phyloP scores from a whole-genome alignment of 2,113 vertebrate genomes.

The Seriola rivoliana region DNA sequence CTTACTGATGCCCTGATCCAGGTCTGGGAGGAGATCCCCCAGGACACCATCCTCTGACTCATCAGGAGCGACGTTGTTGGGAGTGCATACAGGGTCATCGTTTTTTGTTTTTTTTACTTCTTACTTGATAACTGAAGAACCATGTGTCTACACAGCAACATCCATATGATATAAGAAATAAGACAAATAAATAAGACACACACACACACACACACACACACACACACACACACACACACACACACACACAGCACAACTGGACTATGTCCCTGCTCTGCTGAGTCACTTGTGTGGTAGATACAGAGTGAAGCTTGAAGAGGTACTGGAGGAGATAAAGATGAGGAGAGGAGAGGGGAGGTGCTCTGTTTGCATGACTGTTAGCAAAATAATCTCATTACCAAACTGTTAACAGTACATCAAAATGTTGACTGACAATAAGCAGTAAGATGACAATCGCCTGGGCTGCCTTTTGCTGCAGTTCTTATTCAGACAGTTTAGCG shows the following conservation, averaged over 20 bases:
- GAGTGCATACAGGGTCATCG: no score
- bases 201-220: background rate
- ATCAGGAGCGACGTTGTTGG: no score
- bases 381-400: background rate
- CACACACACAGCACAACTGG: background rate
- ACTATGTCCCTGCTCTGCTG: slow-evolving; percentile 24
- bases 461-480: background rate
- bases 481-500: slow-evolving; percentile 10
- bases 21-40: no score
- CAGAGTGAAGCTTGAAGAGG: slow-evolving; percentile 14
- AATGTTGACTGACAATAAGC: background rate
- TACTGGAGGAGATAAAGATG: background rate
- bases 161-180: background rate
- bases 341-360: background rate
- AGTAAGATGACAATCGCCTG: background rate
- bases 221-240: background rate
- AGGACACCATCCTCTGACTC: no score
- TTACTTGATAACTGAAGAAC: background rate
- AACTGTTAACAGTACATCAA: background rate
- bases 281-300: slow-evolving; percentile 30
- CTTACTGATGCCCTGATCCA: no score
- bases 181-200: slow-evolving; percentile 5
- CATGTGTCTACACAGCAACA: background rate
- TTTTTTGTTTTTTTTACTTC: background rate
- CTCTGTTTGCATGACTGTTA: background rate